These are phyloP conservation scores for Tetragnatha versicolor DNA, from an alignment of 1,140 invertebrate species.

Conservation along the genomic window DNA sequence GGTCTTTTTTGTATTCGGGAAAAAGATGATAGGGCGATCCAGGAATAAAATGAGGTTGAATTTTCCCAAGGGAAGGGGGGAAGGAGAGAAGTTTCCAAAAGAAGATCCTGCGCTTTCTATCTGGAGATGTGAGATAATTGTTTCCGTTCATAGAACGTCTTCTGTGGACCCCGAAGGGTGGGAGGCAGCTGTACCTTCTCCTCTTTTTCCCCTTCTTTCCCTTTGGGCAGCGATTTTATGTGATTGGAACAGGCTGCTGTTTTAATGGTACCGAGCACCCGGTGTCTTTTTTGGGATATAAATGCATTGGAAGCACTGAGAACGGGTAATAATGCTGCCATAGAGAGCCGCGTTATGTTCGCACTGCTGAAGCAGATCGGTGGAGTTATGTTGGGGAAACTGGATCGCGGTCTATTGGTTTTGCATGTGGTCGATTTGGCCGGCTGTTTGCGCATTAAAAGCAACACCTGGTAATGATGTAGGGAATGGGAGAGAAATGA, in stretches of 20 bases:
- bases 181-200: constrained; percentile 31
- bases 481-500: no score
- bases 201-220: not conserved
- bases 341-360: no score
- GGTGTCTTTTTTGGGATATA: not conserved
- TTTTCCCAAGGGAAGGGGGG: constrained; percentile 11
- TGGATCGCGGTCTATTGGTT: no score
- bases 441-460: no score
- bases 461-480: no score
- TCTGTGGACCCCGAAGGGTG: constrained; percentile 16
- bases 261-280: constrained; percentile 36
- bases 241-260: constrained; percentile 37
- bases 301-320: no score
- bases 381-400: no score
- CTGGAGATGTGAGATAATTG: constrained; percentile 47
- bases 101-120: constrained; percentile 33
- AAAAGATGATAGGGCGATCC: constrained; percentile 10
- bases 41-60: constrained; percentile 27
- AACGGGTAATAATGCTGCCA: no score
- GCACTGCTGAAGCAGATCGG: no score
- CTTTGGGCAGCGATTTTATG: constrained; percentile 24
- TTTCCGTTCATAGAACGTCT: constrained; percentile 37
- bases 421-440: no score
- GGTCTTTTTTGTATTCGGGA: not conserved
- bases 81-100: constrained; percentile 29